Evolutionary conservation across 2,888 invertebrate species (phyloP).

Genomic region (Machimus atricapillus): DNA sequence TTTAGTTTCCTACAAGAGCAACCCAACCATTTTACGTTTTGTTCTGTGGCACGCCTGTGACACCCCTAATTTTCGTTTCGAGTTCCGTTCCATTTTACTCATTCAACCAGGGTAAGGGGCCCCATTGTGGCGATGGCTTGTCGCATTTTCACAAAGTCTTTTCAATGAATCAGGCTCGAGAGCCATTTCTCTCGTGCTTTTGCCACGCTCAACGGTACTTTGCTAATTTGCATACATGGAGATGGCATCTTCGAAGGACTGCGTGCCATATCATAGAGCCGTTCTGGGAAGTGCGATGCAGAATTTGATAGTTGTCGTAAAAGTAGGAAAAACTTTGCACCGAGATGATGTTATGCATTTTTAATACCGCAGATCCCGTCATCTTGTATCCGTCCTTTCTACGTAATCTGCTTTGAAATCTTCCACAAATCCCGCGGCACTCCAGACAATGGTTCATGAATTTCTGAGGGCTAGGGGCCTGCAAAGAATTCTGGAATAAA

Average conservation of each 20-base stretch:
- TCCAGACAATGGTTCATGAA: conserved; percentile 18
- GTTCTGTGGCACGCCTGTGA: neutral
- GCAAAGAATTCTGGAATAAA: neutral
- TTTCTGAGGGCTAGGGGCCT: neutral
- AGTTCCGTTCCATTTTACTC: neutral
- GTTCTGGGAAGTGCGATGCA: neutral
- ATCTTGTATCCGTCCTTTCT: neutral
- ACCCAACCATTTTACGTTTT: neutral
- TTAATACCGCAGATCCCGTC: neutral
- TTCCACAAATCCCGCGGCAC: neutral
- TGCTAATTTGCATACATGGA: neutral
- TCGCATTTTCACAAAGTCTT: neutral
- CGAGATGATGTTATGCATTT: conserved; percentile 25
- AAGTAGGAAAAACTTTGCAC: neutral
- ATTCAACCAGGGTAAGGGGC: neutral
- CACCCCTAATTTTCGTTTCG: neutral
- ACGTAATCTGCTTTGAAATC: neutral
- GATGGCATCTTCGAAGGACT: neutral
- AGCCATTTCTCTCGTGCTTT: neutral
- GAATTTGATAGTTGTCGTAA: neutral
- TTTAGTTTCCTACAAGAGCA: neutral
- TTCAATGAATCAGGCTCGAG: neutral
- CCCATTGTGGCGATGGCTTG: neutral
- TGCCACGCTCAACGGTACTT: neutral
- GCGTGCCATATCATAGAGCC: neutral